A percentile compares a stretch with the other conserved stretches of the same genome.
Evolutionary conservation across 2,797 vertebrate species (phyloP).

Genomic region (Sebastes steindachneri): DNA sequence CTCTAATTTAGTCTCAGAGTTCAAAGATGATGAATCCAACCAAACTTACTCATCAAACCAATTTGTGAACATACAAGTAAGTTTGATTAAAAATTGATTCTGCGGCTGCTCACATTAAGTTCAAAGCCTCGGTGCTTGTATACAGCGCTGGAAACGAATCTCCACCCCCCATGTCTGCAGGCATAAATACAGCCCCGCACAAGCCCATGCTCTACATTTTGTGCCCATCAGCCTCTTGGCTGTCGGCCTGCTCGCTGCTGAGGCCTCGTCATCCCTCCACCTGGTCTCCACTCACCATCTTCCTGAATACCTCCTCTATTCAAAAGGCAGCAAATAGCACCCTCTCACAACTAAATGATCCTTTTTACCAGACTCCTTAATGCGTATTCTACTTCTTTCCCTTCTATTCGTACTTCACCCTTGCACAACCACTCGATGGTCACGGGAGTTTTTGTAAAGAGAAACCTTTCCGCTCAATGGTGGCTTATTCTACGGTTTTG

Average conservation of each 20-base stretch:
- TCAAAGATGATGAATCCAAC: slow-evolving; percentile 20
- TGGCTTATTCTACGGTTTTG: background rate
- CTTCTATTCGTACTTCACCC: slow-evolving; percentile 1
- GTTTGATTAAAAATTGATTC: slow-evolving; percentile 53
- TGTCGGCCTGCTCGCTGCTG: slow-evolving; percentile 41
- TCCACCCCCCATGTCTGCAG: slow-evolving; percentile 40
- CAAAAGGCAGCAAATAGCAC: slow-evolving; percentile 50
- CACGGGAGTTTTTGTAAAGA: background rate
- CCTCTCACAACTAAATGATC: slow-evolving; percentile 29
- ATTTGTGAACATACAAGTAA: slow-evolving; percentile 47
- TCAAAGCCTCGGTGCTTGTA: slow-evolving; percentile 32
- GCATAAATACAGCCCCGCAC: slow-evolving; percentile 44
- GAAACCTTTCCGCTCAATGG: background rate
- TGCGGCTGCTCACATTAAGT: background rate
- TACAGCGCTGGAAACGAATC: slow-evolving; percentile 26
- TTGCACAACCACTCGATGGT: background rate
- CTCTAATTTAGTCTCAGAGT: slow-evolving; percentile 6
- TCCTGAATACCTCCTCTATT: slow-evolving; percentile 50
- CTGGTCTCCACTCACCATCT: slow-evolving; percentile 56
- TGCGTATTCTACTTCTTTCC: slow-evolving; percentile 31
- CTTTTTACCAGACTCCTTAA: slow-evolving; percentile 26
- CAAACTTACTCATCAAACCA: slow-evolving; percentile 45
- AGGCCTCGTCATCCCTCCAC: slow-evolving; percentile 50
- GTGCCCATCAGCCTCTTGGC: slow-evolving; percentile 50
- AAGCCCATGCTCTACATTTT: slow-evolving; percentile 40